A percentile compares a stretch with the other conserved stretches of the same genome.
These are phyloP conservation scores for Epizoanthus fatuus DNA, from an alignment of 92 coral and sea anemone species.

Conservation along the genomic window DNA sequence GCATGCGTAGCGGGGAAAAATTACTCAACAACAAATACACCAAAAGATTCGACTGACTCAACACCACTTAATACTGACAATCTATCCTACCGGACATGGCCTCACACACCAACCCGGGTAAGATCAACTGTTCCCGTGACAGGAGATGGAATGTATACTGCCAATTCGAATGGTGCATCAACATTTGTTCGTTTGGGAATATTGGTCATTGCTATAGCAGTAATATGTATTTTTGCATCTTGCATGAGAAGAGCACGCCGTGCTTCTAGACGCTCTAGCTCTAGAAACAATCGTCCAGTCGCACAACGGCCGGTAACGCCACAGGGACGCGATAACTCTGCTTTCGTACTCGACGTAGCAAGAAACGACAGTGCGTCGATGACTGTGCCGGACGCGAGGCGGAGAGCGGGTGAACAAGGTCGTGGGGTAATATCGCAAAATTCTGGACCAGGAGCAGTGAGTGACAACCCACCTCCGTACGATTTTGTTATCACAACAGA, in stretches of 20 bases:
- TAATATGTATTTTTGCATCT: slow-evolving; percentile 5
- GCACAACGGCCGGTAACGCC: not conserved
- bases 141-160: too few species aligned
- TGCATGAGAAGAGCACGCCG: not conserved
- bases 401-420: not conserved
- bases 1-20: too few species aligned
- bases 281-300: not conserved
- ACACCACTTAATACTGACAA: too few species aligned
- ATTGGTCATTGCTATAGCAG: not conserved
- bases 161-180: too few species aligned
- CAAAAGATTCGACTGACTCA: too few species aligned
- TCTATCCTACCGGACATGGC: too few species aligned
- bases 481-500: not conserved
- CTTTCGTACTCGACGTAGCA: not conserved
- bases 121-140: too few species aligned
- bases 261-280: not conserved
- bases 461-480: slow-evolving; percentile 11
- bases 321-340: not conserved
- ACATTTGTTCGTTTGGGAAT: not conserved
- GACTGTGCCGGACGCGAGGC: too few species aligned
- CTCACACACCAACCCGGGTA: too few species aligned
- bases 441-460: not conserved
- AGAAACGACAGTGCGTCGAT: too few species aligned
- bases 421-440: too few species aligned
- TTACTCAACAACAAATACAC: too few species aligned